A percentile compares a stretch with the other conserved stretches of the same genome.
phyloP scores from a whole-genome alignment of 2,113 vertebrate genomes.

The Barbus barbus region DNA sequence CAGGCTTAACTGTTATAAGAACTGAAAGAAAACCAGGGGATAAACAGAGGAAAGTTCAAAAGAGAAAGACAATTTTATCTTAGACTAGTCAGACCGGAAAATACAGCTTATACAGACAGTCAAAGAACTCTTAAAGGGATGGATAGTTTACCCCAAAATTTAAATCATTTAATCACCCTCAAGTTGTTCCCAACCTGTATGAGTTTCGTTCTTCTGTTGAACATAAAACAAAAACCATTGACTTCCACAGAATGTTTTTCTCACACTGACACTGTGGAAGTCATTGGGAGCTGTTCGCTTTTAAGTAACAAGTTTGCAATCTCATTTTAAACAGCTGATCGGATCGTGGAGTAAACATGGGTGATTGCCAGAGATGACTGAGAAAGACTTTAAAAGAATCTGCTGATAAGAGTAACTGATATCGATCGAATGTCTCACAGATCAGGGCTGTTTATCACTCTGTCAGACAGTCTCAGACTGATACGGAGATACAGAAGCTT shows the following conservation, averaged over 20 bases:
- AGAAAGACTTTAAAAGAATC: slow-evolving; percentile 59
- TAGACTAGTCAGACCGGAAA: neutral
- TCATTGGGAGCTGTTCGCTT: too few species aligned
- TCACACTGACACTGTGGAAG: too few species aligned
- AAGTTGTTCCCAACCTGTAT: too few species aligned
- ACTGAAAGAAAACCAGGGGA: neutral
- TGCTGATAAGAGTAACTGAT: slow-evolving; percentile 66
- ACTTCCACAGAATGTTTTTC: too few species aligned
- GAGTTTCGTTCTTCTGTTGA: too few species aligned
- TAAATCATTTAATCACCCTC: too few species aligned
- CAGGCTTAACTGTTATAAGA: neutral
- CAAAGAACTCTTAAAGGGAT: neutral
- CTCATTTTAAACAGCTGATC: neutral
- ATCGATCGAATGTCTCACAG: slow-evolving; percentile 63
- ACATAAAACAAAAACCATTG: too few species aligned
- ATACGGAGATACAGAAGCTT: slow-evolving; percentile 25
- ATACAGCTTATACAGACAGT: neutral
- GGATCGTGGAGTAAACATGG: neutral
- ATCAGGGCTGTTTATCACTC: slow-evolving; percentile 63
- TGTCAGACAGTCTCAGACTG: slow-evolving; percentile 46
- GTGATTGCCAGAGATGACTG: slow-evolving; percentile 36
- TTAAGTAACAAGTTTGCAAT: neutral
- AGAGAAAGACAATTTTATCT: neutral
- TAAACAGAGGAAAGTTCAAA: neutral
- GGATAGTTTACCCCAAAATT: too few species aligned